phyloP scores from a whole-genome alignment of 2,888 invertebrate genomes.

The Melanotus villosus region DNA sequence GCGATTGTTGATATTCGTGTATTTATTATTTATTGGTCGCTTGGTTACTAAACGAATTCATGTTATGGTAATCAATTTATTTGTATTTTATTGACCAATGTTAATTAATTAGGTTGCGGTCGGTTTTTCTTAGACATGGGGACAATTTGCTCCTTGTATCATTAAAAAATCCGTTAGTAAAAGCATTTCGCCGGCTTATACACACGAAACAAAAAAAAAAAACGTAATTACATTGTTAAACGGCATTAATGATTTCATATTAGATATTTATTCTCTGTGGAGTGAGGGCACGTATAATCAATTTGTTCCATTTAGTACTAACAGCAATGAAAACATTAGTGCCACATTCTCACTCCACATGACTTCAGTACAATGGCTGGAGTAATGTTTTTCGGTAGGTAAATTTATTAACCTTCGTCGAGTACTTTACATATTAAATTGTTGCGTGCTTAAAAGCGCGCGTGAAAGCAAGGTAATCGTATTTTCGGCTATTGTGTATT shows the following conservation, averaged over 20 bases:
- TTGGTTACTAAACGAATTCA: constrained; percentile 21
- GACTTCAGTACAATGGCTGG: constrained; percentile 11
- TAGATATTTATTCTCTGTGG: constrained; percentile 1
- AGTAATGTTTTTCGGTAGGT: constrained; percentile 24
- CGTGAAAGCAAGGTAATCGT: constrained; percentile 6
- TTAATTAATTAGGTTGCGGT: constrained; percentile 1
- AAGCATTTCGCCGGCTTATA: background rate
- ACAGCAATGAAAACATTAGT: constrained; percentile 40
- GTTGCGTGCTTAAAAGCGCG: constrained; percentile 14
- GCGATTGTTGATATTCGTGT: constrained; percentile 34
- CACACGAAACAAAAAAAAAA: background rate
- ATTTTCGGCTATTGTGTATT: constrained; percentile 16
- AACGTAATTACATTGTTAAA: background rate
- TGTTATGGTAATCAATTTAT: constrained; percentile 28
- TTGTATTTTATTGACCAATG: constrained; percentile 2
- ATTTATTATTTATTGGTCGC: constrained; percentile 32
- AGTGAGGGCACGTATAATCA: constrained; percentile 46
- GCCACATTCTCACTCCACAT: constrained; percentile 23
- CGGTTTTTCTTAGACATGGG: background rate
- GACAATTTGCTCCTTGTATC: no score
- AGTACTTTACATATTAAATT: constrained; percentile 19
- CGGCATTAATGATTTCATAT: constrained; percentile 1
- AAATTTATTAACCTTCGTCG: constrained; percentile 27
- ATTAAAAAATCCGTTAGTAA: background rate
- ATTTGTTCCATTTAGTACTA: constrained; percentile 48